These are phyloP conservation scores for Drosophila bipectinata DNA, from an alignment of 1,140 invertebrate genomes.

Conservation along the genomic window DNA sequence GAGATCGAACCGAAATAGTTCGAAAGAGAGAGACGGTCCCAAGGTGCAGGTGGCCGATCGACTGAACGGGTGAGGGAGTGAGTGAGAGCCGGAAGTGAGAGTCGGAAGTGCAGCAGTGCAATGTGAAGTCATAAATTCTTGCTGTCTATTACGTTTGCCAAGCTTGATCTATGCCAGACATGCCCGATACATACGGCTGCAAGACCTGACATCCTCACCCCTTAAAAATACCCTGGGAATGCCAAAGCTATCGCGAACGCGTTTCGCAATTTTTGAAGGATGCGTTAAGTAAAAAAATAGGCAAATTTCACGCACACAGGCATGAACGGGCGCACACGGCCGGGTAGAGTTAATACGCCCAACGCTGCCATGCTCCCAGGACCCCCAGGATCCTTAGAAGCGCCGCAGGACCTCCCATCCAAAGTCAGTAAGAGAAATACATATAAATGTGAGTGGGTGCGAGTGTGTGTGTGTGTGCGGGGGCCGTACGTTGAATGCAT, in stretches of 20 bases:
- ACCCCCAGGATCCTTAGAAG: slow-evolving; percentile 30
- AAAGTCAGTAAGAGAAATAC: slow-evolving; percentile 9
- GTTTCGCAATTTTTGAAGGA: slow-evolving; percentile 81
- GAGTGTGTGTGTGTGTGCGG: slow-evolving; percentile 36
- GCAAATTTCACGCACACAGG: slow-evolving; percentile 62
- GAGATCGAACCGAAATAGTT: too few relatives aligned
- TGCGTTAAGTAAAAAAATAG: slow-evolving; percentile 82
- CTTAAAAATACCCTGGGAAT: background rate
- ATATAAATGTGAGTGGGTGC: slow-evolving; percentile 23
- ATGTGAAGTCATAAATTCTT: too few relatives aligned
- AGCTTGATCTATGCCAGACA: too few relatives aligned
- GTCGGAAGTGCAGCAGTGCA: too few relatives aligned
- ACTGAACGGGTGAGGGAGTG: too few relatives aligned
- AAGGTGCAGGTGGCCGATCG: too few relatives aligned
- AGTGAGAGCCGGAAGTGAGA: too few relatives aligned
- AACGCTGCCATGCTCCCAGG: slow-evolving; percentile 12
- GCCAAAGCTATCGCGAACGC: slow-evolving; percentile 81
- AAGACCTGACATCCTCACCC: too few relatives aligned
- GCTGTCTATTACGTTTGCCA: too few relatives aligned
- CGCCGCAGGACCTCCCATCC: slow-evolving; percentile 1
- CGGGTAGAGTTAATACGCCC: slow-evolving; percentile 68
- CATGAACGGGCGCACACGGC: slow-evolving; percentile 25
- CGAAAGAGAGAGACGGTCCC: too few relatives aligned
- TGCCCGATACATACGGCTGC: too few relatives aligned
- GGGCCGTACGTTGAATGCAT: slow-evolving; percentile 75